These are phyloP conservation scores for Cichladusa arquata DNA, from an alignment of 2,113 vertebrate species.

Conservation along the genomic window DNA sequence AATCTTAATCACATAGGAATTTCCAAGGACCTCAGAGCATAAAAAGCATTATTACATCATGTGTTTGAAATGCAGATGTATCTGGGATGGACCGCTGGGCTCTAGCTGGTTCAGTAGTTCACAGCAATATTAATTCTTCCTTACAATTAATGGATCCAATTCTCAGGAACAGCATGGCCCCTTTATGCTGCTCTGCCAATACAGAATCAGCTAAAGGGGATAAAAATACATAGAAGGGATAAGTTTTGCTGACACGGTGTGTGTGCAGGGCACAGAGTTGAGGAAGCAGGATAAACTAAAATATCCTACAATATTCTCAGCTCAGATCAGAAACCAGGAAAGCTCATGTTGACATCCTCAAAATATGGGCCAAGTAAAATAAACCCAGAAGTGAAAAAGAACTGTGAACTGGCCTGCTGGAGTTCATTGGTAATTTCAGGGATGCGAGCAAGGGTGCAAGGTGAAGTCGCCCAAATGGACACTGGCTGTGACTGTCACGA, in stretches of 20 bases:
- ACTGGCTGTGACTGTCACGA: accelerated
- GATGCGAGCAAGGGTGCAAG: neutral
- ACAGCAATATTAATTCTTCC: constrained; percentile 6
- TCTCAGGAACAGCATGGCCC: neutral
- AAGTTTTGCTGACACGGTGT: neutral
- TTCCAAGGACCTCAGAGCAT: neutral
- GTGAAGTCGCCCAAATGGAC: neutral
- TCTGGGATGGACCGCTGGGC: neutral
- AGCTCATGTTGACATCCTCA: neutral
- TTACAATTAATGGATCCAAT: neutral
- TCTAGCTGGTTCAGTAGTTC: constrained; percentile 33
- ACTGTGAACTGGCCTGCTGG: neutral
- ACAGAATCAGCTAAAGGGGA: neutral
- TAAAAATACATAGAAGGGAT: neutral
- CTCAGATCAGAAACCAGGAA: neutral
- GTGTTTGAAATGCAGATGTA: constrained; percentile 15
- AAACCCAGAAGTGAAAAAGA: neutral
- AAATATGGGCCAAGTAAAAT: neutral
- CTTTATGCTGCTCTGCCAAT: neutral
- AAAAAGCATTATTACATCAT: constrained; percentile 34
- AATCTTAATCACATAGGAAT: neutral
- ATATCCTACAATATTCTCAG: neutral
- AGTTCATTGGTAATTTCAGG: neutral
- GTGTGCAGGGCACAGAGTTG: neutral
- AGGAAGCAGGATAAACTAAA: neutral